Conservation (phyloP, 2,797 vertebrate genomes). For the Catharus ustulatus region DNA sequence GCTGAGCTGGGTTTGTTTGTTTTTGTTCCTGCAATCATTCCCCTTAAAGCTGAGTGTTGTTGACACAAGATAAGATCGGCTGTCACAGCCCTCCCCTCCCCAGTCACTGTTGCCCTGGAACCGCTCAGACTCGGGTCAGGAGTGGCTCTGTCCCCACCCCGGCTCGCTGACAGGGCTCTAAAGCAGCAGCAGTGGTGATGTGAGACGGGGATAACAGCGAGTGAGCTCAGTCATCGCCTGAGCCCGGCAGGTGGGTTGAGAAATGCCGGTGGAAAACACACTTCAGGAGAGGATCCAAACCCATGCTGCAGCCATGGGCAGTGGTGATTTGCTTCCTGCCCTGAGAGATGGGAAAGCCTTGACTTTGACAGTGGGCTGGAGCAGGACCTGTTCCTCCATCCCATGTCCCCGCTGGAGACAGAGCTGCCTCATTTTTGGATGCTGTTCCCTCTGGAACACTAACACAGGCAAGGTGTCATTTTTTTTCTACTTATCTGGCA, state of each 20-base stretch:
- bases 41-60: neutral
- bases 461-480: rapidly evolving
- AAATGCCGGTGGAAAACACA: rapidly evolving
- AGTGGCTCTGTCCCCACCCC: neutral
- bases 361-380: rapidly evolving
- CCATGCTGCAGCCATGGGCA: rapidly evolving
- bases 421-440: neutral
- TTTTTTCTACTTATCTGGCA: neutral
- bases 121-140: rapidly evolving
- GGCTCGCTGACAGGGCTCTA: neutral
- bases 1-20: neutral
- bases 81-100: neutral
- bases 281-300: neutral
- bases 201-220: neutral
- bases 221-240: neutral
- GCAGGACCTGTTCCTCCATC: neutral
- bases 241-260: neutral
- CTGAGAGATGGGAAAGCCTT: neutral
- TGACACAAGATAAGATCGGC: neutral
- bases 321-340: neutral
- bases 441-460: neutral
- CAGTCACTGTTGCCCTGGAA: neutral
- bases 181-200: neutral
- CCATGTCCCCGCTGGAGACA: rapidly evolving
- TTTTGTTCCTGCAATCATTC: neutral